Conservation (phyloP, 2,888 invertebrate genomes). For the Drosophila flavopinicola region DNA sequence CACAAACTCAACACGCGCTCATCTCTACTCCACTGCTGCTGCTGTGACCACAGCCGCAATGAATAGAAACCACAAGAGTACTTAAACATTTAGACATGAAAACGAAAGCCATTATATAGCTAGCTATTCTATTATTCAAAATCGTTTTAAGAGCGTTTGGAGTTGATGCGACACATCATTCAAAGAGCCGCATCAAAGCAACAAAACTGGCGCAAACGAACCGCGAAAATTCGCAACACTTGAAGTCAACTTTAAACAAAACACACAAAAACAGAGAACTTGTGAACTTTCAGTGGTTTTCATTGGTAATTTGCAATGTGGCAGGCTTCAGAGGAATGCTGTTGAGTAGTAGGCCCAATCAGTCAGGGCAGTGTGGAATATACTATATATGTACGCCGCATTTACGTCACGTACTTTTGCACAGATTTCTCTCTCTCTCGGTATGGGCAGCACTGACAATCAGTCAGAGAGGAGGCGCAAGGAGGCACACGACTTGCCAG, state of each 20-base stretch:
- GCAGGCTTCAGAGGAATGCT: conserved; percentile 12
- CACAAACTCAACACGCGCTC: neutral
- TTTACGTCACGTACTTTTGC: conserved; percentile 62
- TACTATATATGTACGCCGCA: conserved; percentile 39
- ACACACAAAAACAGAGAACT: conserved; percentile 9
- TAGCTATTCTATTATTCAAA: conserved; percentile 41
- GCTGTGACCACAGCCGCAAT: conserved; percentile 3
- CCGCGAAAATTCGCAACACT: conserved; percentile 21
- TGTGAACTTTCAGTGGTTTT: conserved; percentile 31
- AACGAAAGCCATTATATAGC: conserved; percentile 22
- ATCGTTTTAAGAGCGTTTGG: conserved; percentile 17
- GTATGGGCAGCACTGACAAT: conserved; percentile 16
- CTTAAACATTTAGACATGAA: conserved; percentile 1
- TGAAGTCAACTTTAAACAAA: conserved; percentile 13
- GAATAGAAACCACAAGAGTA: conserved; percentile 18
- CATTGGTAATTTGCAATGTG: conserved; percentile 39
- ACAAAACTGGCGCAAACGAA: conserved; percentile 22
- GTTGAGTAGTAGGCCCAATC: conserved; percentile 46
- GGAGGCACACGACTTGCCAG: neutral
- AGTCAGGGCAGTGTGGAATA: conserved; percentile 44
- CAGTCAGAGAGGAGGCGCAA: conserved; percentile 14
- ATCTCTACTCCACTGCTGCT: neutral
- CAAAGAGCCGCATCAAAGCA: conserved; percentile 47
- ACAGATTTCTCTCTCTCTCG: conserved; percentile 41
- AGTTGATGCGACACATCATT: no score